phyloP scores from a whole-genome alignment of 2,888 invertebrate species.

The Thecophora atra region DNA sequence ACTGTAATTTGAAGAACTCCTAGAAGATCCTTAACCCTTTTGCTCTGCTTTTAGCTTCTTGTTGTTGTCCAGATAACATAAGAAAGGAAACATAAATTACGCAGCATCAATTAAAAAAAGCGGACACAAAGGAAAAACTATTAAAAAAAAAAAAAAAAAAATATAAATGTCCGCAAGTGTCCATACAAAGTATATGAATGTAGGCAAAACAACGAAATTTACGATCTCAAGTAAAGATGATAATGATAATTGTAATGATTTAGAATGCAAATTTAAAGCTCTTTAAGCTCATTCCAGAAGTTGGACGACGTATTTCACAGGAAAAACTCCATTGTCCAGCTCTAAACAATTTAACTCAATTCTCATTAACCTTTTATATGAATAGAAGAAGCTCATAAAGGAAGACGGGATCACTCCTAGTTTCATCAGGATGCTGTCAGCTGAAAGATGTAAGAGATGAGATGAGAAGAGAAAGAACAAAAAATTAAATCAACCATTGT shows the following conservation, averaged over 20 bases:
- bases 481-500: neutral
- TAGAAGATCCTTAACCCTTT: neutral
- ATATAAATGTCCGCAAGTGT: conserved; percentile 51
- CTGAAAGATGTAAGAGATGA: neutral
- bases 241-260: conserved; percentile 28
- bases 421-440: conserved; percentile 23
- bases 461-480: neutral
- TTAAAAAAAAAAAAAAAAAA: conserved; percentile 40
- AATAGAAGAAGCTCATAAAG: neutral
- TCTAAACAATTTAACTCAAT: neutral
- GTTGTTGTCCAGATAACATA: neutral
- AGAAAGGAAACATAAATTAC: conserved; percentile 11
- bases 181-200: conserved; percentile 43
- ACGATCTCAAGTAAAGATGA: conserved; percentile 9
- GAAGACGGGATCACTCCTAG: conserved; percentile 16
- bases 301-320: neutral
- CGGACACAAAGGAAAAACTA: conserved; percentile 1
- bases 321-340: conserved; percentile 24
- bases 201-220: conserved; percentile 21
- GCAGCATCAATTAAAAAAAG: conserved; percentile 13
- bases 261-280: conserved; percentile 31
- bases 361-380: conserved; percentile 27
- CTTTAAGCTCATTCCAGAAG: neutral
- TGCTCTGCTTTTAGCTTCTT: no score
- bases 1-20: neutral